A percentile compares a stretch with the other conserved stretches of the same genome.
phyloP scores from a whole-genome alignment of 2,113 vertebrate genomes.

The Zingel zingel region DNA sequence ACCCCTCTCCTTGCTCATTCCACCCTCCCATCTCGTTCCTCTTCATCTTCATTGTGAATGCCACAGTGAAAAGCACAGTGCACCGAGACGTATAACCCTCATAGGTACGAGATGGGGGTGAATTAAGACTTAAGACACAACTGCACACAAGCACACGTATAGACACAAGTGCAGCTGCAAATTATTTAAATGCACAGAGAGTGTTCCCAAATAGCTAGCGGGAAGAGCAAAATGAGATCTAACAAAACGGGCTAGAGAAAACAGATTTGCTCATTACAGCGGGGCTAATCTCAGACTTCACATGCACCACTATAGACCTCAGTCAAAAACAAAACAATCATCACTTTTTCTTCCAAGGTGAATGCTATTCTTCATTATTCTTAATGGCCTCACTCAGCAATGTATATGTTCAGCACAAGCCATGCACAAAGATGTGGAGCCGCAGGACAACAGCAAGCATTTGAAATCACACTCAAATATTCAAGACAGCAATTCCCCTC shows the following conservation, averaged over 20 bases:
- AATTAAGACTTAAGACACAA: slow-evolving; percentile 58
- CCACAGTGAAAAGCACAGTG: slow-evolving; percentile 65
- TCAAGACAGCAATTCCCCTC: slow-evolving; percentile 46
- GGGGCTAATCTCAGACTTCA: slow-evolving; percentile 29
- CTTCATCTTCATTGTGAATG: slow-evolving; percentile 73
- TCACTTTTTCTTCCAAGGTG: slow-evolving; percentile 25
- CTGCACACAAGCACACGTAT: not conserved
- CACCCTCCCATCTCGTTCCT: slow-evolving; percentile 61
- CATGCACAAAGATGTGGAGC: slow-evolving; percentile 3
- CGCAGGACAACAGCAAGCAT: slow-evolving; percentile 29
- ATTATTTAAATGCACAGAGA: slow-evolving; percentile 58
- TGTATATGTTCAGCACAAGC: slow-evolving; percentile 18
- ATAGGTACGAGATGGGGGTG: slow-evolving; percentile 36
- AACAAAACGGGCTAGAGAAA: slow-evolving; percentile 43
- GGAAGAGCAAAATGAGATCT: slow-evolving; percentile 24
- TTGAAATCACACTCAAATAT: slow-evolving; percentile 47
- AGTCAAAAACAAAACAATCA: slow-evolving; percentile 37
- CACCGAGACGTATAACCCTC: slow-evolving; percentile 48
- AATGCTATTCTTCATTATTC: slow-evolving; percentile 45
- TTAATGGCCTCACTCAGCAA: slow-evolving; percentile 41
- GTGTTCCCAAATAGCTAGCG: slow-evolving; percentile 37
- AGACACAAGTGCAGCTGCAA: slow-evolving; percentile 41
- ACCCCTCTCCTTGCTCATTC: slow-evolving; percentile 47
- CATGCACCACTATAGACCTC: slow-evolving; percentile 23
- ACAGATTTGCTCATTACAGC: slow-evolving; percentile 52